Evolutionary conservation across 2,888 invertebrate genomes (phyloP), one percentile per base, ranked within the genome.

Genomic region (Callimorpha dominula): DNA sequence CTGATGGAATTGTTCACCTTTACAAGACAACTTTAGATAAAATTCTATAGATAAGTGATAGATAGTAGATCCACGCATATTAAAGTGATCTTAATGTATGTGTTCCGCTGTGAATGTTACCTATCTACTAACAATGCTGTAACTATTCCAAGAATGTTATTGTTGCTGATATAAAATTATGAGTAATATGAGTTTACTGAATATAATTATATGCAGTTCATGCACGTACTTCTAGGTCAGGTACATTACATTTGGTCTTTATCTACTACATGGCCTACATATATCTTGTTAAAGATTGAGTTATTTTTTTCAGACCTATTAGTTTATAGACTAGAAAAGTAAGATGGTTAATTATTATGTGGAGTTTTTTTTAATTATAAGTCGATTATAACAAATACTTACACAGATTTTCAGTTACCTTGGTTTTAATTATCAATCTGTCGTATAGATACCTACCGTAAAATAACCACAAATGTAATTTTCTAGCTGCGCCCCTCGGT

Each of bases 201-300:
- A 60, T 31, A 60, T 60, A 31, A 60, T 60, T 60, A 60, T 14
- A 60, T 60, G 60, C 60, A 60, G 60, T 60, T 60, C 14, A 31
- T 31, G 31, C 60, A 31, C 31, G 14, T 60, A 60, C 14, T 12
- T 60, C 60, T 60, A 31, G 60, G 60, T 60, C 60, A 60, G 31
- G 60, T 60, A 60, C 11, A 80, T 68, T 43, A 31, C 31, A 60
- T 60, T 60, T 20, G 1, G 20, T 60, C 14, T 60, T 60, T 60
- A 31, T 60, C 5, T 12, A n/a, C 54, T 8, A 57, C n/a, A 57
- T 9, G 11, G 5, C 14, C 2, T 20, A 49, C n/a, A 50, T 50
- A 9, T 46, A 46, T 46, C 43, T 46, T 57, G 0, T 4, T 11
- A 31, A 60, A 20, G 31, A 14, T 1, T 4, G 1, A 60, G 4